phyloP scores from a whole-genome alignment of 2,797 vertebrate genomes.

The Darevskia mixta region DNA sequence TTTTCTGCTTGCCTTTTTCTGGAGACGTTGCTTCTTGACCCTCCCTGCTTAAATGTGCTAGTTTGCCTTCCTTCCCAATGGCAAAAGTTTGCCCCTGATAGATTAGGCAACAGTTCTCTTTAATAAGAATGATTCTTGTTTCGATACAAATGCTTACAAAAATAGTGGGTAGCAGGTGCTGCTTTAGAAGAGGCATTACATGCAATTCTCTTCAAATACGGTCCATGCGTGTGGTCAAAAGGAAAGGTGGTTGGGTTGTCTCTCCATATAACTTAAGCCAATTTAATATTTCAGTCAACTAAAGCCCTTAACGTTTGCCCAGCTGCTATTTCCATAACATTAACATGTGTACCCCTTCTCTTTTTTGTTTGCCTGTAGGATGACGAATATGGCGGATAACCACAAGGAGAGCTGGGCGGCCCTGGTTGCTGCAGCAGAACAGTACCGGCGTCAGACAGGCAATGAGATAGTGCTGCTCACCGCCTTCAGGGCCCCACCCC shows the following conservation, averaged over 20 bases:
- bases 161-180: background rate
- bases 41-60: too few species aligned
- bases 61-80: too few species aligned
- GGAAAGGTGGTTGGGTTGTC: too few species aligned
- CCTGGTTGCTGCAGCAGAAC: conserved; percentile 86
- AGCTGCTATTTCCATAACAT: background rate
- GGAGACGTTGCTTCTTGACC: background rate
- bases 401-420: conserved; percentile 91
- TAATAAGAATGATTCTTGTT: background rate
- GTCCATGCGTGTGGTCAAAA: background rate
- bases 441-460: conserved; percentile 89
- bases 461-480: conserved; percentile 90
- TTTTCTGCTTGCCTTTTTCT: background rate
- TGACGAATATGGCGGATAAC: conserved; percentile 88
- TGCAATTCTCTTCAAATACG: background rate
- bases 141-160: background rate
- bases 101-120: background rate
- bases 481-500: conserved; percentile 83
- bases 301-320: background rate
- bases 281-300: background rate
- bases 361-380: conserved; percentile 41
- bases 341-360: background rate
- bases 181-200: background rate
- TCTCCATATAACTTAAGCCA: background rate
- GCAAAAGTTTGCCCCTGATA: background rate